Percentiles rank a stretch among this genome's conserved stretches.
These are phyloP conservation scores for Myiotriccus ornatus DNA, from an alignment of 2,797 vertebrate species.

Conservation along the genomic window DNA sequence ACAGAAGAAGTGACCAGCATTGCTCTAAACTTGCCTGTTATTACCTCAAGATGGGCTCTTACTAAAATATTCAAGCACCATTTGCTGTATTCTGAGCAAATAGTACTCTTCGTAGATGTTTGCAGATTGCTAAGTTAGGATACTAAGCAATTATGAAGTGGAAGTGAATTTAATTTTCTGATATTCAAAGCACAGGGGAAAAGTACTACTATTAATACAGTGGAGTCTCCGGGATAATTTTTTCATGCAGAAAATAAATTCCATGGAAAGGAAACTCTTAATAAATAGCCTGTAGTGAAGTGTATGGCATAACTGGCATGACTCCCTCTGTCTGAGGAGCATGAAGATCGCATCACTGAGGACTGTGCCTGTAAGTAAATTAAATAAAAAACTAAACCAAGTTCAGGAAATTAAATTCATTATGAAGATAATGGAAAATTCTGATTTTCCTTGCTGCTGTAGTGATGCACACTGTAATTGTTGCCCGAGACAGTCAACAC, in stretches of 20 bases:
- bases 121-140: background rate
- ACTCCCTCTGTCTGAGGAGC: background rate
- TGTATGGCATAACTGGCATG: background rate
- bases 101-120: background rate
- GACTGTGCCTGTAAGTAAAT: background rate
- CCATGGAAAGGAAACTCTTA: background rate
- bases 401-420: constrained; percentile 27
- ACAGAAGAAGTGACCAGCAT: background rate
- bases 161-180: constrained; percentile 17
- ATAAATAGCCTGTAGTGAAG: background rate
- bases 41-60: background rate
- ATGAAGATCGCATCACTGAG: background rate
- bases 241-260: background rate
- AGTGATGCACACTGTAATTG: background rate
- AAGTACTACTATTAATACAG: background rate
- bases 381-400: background rate
- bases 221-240: background rate
- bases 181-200: background rate
- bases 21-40: background rate
- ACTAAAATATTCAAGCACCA: background rate
- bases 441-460: background rate
- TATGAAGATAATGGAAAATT: background rate
- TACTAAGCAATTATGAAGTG: background rate
- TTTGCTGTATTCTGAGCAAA: background rate
- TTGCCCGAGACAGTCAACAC: background rate